Evolutionary conservation across 2,888 invertebrate genomes (phyloP).

Genomic region (Nomada ruficornis): DNA sequence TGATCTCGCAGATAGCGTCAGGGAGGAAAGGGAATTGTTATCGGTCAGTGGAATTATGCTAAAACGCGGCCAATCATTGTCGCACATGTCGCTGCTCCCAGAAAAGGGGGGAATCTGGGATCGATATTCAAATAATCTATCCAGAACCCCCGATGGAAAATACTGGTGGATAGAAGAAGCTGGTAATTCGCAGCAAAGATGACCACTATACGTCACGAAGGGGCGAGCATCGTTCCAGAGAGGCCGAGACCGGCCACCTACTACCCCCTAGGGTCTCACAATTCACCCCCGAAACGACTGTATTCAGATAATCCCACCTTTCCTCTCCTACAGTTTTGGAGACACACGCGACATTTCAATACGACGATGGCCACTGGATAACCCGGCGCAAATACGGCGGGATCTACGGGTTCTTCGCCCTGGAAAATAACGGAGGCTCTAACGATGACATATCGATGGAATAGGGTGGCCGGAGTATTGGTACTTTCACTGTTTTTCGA

Average conservation of each 20-base stretch:
- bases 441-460: constrained; percentile 59
- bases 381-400: constrained; percentile 67
- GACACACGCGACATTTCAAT: constrained; percentile 78
- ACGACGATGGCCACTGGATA: constrained; percentile 58
- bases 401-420: constrained; percentile 59
- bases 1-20: constrained; percentile 28
- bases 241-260: constrained; percentile 74
- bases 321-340: constrained; percentile 53
- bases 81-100: constrained; percentile 54
- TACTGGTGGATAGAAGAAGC: constrained; percentile 67
- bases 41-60: constrained; percentile 70
- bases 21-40: constrained; percentile 17
- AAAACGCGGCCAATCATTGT: constrained; percentile 65
- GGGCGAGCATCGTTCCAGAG: constrained; percentile 39
- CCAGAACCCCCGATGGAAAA: constrained; percentile 31
- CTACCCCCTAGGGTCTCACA: constrained; percentile 81
- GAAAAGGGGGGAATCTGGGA: constrained; percentile 51
- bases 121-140: constrained; percentile 82
- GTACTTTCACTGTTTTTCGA: constrained; percentile 14
- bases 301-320: constrained; percentile 83
- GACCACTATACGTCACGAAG: constrained; percentile 81
- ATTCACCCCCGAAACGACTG: constrained; percentile 80
- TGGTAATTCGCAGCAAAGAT: constrained; percentile 79
- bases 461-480: neutral
- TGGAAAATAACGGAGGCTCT: constrained; percentile 54